These are phyloP conservation scores for Tiliqua scincoides DNA, from an alignment of 2,113 vertebrate species.

Conservation along the genomic window DNA sequence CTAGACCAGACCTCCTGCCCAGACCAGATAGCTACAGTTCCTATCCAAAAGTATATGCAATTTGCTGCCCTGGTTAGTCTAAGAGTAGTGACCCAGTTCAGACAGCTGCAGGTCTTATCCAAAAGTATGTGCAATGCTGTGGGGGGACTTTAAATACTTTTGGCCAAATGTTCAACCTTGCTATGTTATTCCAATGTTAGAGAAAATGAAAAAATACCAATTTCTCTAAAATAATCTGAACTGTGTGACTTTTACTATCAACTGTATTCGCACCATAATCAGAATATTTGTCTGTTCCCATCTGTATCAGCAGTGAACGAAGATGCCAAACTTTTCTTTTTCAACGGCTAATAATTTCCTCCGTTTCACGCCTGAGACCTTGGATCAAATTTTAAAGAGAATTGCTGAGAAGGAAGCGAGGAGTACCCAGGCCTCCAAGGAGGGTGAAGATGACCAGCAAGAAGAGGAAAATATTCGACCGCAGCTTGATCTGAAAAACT, in stretches of 20 bases:
- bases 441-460: constrained; percentile 56
- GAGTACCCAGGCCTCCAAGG: constrained; percentile 10
- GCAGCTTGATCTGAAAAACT: constrained; percentile 86
- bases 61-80: too few relatives aligned
- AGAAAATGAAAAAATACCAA: too few relatives aligned
- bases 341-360: constrained; percentile 86
- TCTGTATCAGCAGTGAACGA: constrained; percentile 52
- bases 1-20: too few relatives aligned
- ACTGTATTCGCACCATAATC: background rate
- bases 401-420: constrained; percentile 74
- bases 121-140: background rate
- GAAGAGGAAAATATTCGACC: constrained; percentile 75
- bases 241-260: background rate
- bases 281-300: background rate
- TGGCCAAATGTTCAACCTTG: background rate
- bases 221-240: background rate
- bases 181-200: background rate
- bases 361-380: constrained; percentile 90
- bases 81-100: too few relatives aligned
- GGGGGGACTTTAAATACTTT: background rate
- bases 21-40: background rate
- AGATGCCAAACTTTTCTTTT: constrained; percentile 89
- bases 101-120: too few relatives aligned
- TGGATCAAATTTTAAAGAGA: constrained; percentile 88
- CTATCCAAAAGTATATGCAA: background rate